Conservation (phyloP, 2,797 vertebrate species). For the Darevskia nairensis region DNA sequence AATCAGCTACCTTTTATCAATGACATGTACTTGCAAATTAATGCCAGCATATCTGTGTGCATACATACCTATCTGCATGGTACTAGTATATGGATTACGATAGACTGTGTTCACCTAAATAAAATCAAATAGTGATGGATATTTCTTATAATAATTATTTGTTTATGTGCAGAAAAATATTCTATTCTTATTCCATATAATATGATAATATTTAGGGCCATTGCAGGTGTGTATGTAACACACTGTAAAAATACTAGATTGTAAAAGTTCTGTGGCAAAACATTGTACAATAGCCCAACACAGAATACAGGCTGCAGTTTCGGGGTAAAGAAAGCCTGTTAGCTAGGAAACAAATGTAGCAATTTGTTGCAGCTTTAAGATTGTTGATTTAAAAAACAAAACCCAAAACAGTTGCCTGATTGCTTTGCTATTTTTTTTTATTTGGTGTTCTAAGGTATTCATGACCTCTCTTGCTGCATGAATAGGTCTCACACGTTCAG, state of each 20-base stretch:
- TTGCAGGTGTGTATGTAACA: no score
- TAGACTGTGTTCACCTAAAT: neutral
- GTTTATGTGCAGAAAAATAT: no score
- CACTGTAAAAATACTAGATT: neutral
- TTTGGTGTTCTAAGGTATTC: slow-evolving; percentile 23
- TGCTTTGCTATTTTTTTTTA: neutral
- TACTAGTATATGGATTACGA: no score
- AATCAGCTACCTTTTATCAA: neutral
- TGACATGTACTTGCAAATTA: neutral
- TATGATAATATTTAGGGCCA: no score
- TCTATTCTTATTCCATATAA: no score
- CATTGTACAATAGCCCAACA: neutral
- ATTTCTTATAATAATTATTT: neutral
- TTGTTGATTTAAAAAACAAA: neutral
- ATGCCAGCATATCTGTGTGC: no score
- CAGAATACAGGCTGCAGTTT: neutral
- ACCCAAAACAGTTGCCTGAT: neutral
- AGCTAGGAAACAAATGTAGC: neutral
- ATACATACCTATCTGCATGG: no score
- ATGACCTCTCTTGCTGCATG: slow-evolving; percentile 11
- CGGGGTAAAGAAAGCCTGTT: neutral
- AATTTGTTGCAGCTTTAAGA: neutral
- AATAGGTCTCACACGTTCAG: slow-evolving; percentile 45
- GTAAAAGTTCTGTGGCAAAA: no score
- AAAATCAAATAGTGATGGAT: neutral